Base-by-base conservation (phyloP, 2,113 vertebrate genomes). In the Nasalis larvatus region DNA sequence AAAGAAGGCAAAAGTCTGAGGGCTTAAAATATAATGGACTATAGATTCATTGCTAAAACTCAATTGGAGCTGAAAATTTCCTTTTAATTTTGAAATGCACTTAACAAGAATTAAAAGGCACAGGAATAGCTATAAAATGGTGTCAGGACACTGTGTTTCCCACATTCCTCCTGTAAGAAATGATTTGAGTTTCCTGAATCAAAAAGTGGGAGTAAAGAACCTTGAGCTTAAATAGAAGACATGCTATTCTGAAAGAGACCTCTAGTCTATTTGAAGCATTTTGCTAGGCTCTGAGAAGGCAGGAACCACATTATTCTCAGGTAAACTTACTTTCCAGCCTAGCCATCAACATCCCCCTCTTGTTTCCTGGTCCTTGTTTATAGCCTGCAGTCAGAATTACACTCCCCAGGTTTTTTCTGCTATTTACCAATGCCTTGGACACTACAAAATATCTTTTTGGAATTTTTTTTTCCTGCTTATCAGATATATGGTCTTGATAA, bases 1-100 rank as follows among this genome's bases (percentile, higher is more conserved):
- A 56, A 97, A 96, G 16, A 56, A 37, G 27, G 35, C 9, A 76
- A 63, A 71, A 93, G 54, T 25, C 0, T 92, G 14, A 90, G 7
- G 30, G 1, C 10, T 96, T 98, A 32, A 37, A 91, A 71, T 83
- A 91, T 78, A 96, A 97, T 96, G 58, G 73, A 93, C 86, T 93
- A 11, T n/a, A 97, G 82, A 94, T 69, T 97, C 95, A 95, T 82
- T 91, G 74, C 37, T 60, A 58, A 90, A 76, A 86, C 74, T 83
- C 94, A 91, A 81, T 27, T 89, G 96, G 47, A 94, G 82, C 86
- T 91, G 60, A 91, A 90, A 60, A 91, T 89, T 96, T 91, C 76
- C 56, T 96, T 81, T 95, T 91, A 60, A 60, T 93, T 98, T 97
- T 94, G 87, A 97, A 94, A 80, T 52, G 45, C 71, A 85, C 80